Evolutionary conservation across 64 coral and sea anemone species (phyloP), one percentile per base, ranked within the genome.

Genomic region (Cladopsammia gracilis): DNA sequence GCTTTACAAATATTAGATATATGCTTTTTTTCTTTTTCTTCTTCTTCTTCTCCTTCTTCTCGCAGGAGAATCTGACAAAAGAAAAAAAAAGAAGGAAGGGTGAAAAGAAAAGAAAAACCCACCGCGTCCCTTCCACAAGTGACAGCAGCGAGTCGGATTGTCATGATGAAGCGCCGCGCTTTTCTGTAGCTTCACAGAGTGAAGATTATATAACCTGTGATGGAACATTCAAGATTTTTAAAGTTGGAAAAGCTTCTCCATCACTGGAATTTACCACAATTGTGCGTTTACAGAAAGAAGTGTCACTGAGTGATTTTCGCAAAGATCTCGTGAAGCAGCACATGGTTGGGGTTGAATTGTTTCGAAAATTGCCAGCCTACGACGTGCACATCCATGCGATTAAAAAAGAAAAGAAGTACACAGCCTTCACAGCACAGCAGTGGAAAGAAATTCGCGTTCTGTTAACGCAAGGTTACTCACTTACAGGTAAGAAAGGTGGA

Each of bases 191-290:
- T n/a, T n/a, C n/a, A n/a, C n/a, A n/a, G n/a, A n/a, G n/a, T n/a
- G n/a, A n/a, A n/a, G n/a, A n/a, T n/a, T n/a, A n/a, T n/a, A n/a
- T n/a, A n/a, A 53, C 51, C 10, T 53, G 51, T 53, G 70, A 72
- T 72, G 70, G 25, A 25, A 72, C 70, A 12, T 72, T 72, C 70
- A 72, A 72, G 43, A 42, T 72, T 34, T 72, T 43, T 25, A 72
- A 43, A 25, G 70, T 72, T 72, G 70, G 70, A 25, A 43, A 72
- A 34, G 70, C 70, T 11, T 34, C 70, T 11, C 70, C 70, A 43
- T 72, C 70, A 12, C 11, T 72, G 34, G 25, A 72, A 34, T 72
- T 72, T 34, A 72, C 25, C 70, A 72, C 34, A 44, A 72, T 72
- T 43, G 43, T 72, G 70, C 70, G 70, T 44, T 43, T 72, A 12